Base-by-base conservation (phyloP, 2,113 vertebrate genomes). In the Paradoxurus hermaphroditus region DNA sequence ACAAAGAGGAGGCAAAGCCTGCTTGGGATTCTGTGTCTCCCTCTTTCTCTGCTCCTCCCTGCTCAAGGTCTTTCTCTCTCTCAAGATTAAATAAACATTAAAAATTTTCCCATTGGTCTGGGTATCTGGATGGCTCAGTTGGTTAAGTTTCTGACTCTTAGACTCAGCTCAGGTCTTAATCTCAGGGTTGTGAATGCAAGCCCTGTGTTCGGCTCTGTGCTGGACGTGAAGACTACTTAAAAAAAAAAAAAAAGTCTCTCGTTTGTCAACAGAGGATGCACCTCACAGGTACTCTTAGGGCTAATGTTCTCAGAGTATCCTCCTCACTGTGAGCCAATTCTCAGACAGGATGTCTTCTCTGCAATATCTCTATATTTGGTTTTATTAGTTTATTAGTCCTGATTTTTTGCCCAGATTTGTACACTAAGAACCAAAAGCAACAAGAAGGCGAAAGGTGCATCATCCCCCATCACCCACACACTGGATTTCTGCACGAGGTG, bases 401-500 rank as follows among this genome's bases (percentile, higher is more conserved):
- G 56, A 51, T 41, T 68, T 68, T 90, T 62, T 77, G 13, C 10
- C 29, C 31, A 73, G 15, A 31, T 81, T 51, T 44, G 34, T 56
- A 68, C 9, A 13, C 12, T 4, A 7, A 75, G 4, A 34, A 77
- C 4, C 67, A 73, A 51, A 89, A n/a, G 21, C 21, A 44, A 46
- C 1, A 65, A 14, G 29, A 41, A 72, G 1, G 2, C 49, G 27
- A 12, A 86, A 49, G 36, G 62, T 18, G 34, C 13, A 75, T 7
- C 4, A 3, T 0, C 51, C 6, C 4, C 9, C 3, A 15, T 65
- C 36, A 34, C 10, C 23, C 21, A 44, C 34, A 0, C 34, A 27
- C 59, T 21, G 31, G 4, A 36, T 41, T 46, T 31, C 25, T 29
- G 1, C 14, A 34, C 18, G 0, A 21, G 18, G 19, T 31, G 31